Conservation (phyloP, 1,140 invertebrate species). For the Drosophila busckii region DNA sequence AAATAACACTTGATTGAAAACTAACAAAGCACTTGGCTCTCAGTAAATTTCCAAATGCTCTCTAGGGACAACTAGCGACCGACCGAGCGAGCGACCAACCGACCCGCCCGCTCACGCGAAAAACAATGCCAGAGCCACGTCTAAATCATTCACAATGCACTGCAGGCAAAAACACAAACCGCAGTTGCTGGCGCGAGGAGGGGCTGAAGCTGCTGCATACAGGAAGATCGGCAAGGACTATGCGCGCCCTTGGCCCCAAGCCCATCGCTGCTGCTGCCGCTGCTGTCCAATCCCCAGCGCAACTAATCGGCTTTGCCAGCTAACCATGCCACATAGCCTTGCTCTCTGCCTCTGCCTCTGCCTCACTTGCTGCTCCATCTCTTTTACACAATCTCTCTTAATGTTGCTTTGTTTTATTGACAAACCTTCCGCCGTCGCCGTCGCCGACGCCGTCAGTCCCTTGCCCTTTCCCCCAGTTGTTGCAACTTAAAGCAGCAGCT, state of each 20-base stretch:
- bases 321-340: slow-evolving; percentile 1
- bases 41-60: slow-evolving; percentile 50
- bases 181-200: too few relatives aligned
- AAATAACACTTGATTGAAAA: slow-evolving; percentile 71
- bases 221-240: too few relatives aligned
- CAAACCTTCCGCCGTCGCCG: slow-evolving; percentile 9
- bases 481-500: too few relatives aligned
- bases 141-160: slow-evolving; percentile 41
- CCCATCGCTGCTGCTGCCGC: background rate
- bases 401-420: slow-evolving; percentile 1
- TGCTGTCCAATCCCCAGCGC: slow-evolving; percentile 7
- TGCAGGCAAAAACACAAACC: slow-evolving; percentile 4
- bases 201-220: too few relatives aligned
- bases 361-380: background rate
- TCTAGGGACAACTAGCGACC: slow-evolving; percentile 17
- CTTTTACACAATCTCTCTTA: too few relatives aligned
- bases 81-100: too few relatives aligned
- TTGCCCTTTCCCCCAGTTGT: too few relatives aligned
- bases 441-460: too few relatives aligned
- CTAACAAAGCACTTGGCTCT: slow-evolving; percentile 63
- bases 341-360: background rate
- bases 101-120: background rate
- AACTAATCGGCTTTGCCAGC: slow-evolving; percentile 27
- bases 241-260: background rate
- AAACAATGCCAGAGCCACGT: slow-evolving; percentile 42